Evolutionary conservation across 2,888 invertebrate genomes (phyloP).

Genomic region (Eupithecia abbreviata): DNA sequence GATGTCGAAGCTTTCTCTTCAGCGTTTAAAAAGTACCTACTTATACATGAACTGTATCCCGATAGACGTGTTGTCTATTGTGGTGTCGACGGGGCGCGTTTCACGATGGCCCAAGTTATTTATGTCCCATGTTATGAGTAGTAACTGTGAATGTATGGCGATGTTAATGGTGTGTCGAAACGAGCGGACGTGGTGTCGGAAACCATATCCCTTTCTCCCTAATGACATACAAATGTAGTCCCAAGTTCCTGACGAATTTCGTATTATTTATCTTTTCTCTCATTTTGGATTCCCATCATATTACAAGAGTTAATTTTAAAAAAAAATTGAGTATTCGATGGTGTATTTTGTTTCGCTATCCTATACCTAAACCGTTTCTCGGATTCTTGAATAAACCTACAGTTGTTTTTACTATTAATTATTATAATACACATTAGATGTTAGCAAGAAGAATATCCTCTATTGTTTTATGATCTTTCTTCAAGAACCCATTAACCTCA

Average conservation of each 20-base stretch:
- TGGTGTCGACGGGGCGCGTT: not conserved
- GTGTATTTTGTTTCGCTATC: not conserved
- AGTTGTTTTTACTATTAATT: not conserved
- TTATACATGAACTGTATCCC: not conserved
- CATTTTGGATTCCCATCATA: not conserved
- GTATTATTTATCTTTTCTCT: not conserved
- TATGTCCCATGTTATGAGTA: conserved; percentile 30
- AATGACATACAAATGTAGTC: conserved; percentile 27
- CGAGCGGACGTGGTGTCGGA: conserved; percentile 42
- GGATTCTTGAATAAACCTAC: not conserved
- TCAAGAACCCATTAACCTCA: not conserved
- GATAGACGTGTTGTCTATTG: not conserved
- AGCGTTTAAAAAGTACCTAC: not conserved
- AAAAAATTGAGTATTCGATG: not conserved
- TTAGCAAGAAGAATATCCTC: not conserved
- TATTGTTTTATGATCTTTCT: not conserved
- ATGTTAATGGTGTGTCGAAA: conserved; percentile 37
- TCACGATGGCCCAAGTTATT: conserved; percentile 27
- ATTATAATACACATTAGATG: not conserved
- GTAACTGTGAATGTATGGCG: conserved; percentile 36
- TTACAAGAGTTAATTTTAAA: not conserved
- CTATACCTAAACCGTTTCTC: not conserved
- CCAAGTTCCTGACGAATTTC: not conserved
- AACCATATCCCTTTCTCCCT: conserved; percentile 28
- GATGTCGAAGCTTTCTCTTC: not conserved